These are phyloP conservation scores for Petrocephalus sullivani DNA, from an alignment of 2,797 vertebrate species.

Conservation along the genomic window DNA sequence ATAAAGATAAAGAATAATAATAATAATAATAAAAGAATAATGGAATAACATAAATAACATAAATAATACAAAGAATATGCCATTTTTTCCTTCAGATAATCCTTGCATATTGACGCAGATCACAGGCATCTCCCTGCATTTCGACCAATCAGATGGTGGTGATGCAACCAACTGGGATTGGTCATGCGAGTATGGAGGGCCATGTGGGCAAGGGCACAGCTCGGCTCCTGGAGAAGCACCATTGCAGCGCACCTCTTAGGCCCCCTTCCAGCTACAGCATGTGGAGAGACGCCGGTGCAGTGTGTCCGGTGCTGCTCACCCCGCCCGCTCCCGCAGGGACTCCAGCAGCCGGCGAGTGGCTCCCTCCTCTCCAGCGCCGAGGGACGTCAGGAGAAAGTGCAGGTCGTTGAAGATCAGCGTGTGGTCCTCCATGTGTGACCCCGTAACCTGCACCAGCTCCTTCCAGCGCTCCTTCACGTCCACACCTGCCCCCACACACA, in stretches of 20 bases:
- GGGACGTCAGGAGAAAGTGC: constrained; percentile 84
- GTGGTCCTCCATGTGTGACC: constrained; percentile 75
- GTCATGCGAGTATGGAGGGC: background rate
- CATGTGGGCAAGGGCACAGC: background rate
- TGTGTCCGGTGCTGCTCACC: constrained; percentile 55
- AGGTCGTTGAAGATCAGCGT: constrained; percentile 84
- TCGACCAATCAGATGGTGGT: background rate
- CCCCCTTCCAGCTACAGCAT: background rate
- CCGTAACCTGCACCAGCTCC: constrained; percentile 63
- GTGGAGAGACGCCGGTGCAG: background rate
- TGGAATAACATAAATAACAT: background rate
- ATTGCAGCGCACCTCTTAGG: background rate
- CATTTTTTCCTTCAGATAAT: background rate
- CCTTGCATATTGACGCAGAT: background rate
- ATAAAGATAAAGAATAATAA: background rate
- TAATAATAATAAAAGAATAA: no score
- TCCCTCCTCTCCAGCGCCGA: constrained; percentile 70
- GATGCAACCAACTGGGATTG: background rate
- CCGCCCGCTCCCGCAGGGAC: constrained; percentile 70
- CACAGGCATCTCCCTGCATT: background rate
- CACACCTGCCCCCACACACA: constrained; percentile 61
- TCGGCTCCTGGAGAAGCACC: background rate
- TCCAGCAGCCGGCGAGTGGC: constrained; percentile 69
- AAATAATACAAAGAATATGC: background rate
- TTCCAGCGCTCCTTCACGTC: constrained; percentile 73